Percentiles rank a stretch among this genome's conserved stretches.
Conservation (phyloP, 2,797 vertebrate species). For the Enteromius paludinosus region DNA sequence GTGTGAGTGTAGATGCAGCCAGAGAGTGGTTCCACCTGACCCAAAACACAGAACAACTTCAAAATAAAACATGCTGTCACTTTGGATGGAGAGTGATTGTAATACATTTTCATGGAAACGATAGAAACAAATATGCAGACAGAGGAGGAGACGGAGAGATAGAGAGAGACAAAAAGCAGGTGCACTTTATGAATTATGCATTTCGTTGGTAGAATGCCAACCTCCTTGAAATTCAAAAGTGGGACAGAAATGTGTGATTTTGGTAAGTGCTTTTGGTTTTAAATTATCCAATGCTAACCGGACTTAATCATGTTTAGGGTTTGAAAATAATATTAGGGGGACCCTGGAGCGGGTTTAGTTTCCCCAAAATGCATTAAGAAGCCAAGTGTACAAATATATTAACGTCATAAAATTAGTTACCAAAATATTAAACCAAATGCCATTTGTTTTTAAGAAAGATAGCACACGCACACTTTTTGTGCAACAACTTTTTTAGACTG, state of each 20-base stretch:
- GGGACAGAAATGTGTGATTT: slow-evolving; percentile 26
- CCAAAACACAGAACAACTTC: slow-evolving; percentile 26
- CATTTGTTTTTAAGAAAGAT: slow-evolving; percentile 13
- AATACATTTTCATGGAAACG: slow-evolving; percentile 32
- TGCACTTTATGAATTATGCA: slow-evolving; percentile 37
- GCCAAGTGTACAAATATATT: not conserved
- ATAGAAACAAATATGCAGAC: slow-evolving; percentile 23
- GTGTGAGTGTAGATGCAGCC: not conserved
- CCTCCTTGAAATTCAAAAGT: slow-evolving; percentile 44
- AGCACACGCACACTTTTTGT: not conserved
- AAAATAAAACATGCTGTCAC: slow-evolving; percentile 33
- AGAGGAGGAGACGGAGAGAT: slow-evolving; percentile 10
- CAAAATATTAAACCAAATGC: slow-evolving; percentile 1
- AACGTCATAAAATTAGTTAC: slow-evolving; percentile 9
- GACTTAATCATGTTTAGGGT: slow-evolving; percentile 17
- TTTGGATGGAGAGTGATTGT: slow-evolving; percentile 7
- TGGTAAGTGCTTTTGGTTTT: slow-evolving; percentile 25
- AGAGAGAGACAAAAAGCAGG: slow-evolving; percentile 31
- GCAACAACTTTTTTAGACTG: not conserved
- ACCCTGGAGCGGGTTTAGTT: not conserved
- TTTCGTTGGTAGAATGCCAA: slow-evolving; percentile 40
- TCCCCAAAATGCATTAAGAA: not conserved
- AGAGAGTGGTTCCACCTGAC: slow-evolving; percentile 7
- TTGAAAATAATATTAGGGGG: slow-evolving; percentile 28
- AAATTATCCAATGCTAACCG: slow-evolving; percentile 34